Percentiles rank a stretch among this genome's conserved stretches.
Conservation (phyloP, 2,888 invertebrate species). For the Balanococcus diminutus region DNA sequence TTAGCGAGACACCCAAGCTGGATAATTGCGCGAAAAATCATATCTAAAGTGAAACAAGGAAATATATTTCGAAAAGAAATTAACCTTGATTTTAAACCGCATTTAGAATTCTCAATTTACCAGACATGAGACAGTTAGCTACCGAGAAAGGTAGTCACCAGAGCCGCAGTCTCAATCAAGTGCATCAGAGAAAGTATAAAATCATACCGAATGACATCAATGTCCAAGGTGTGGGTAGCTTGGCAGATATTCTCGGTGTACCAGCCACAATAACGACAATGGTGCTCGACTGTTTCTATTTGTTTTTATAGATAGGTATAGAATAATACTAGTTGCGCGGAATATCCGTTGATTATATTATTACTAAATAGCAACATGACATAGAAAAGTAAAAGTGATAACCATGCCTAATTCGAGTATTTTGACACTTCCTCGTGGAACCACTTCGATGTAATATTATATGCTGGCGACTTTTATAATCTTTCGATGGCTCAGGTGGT, state of each 20-base stretch:
- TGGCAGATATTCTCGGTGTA: not conserved
- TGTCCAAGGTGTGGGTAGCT: not conserved
- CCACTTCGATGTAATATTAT: conserved; percentile 3
- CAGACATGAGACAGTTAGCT: no score
- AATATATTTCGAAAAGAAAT: conserved; percentile 34
- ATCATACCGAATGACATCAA: not conserved
- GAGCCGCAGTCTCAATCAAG: conserved; percentile 26
- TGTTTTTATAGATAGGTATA: conserved; percentile 43
- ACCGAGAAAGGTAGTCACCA: conserved; percentile 29
- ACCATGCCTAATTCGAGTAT: conserved; percentile 28
- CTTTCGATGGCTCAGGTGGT: not conserved
- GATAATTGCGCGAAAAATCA: not conserved
- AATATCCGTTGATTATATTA: conserved; percentile 29
- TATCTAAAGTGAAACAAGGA: conserved; percentile 44
- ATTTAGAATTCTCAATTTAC: conserved; percentile 33
- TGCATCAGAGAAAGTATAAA: conserved; percentile 46
- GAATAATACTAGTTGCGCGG: not conserved
- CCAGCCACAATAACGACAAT: not conserved
- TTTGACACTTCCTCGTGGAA: conserved; percentile 44
- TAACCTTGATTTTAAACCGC: conserved; percentile 50
- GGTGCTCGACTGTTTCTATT: conserved; percentile 36
- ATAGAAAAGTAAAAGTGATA: conserved; percentile 49
- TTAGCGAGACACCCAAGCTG: not conserved
- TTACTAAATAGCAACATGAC: conserved; percentile 31
- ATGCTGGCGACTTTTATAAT: not conserved